Percentiles rank a stretch among this genome's conserved stretches.
Evolutionary conservation across 2,113 vertebrate species (phyloP).

Genomic region (Zingel zingel): DNA sequence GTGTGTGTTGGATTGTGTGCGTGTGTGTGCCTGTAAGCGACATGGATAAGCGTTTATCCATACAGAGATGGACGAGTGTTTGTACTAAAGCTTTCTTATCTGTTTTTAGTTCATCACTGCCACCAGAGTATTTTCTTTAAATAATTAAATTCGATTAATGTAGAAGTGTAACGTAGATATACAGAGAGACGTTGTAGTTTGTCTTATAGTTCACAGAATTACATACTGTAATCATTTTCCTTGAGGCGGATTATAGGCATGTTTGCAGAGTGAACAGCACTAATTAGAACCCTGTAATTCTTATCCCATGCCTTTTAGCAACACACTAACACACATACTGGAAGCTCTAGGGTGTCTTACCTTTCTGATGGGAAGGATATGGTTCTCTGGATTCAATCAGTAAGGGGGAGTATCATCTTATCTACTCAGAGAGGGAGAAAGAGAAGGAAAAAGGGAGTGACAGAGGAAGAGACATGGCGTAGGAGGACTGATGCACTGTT

Average conservation of each 20-base stretch:
- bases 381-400: conserved; percentile 38
- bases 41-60: conserved; percentile 27
- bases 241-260: conserved; percentile 33
- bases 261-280: conserved; percentile 40
- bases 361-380: conserved; percentile 72
- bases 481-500: conserved; percentile 16
- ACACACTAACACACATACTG: conserved; percentile 56
- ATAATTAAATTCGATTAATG: conserved; percentile 24
- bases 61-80: conserved; percentile 23
- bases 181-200: neutral
- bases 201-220: conserved; percentile 10
- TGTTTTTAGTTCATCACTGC: conserved; percentile 18
- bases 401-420: conserved; percentile 45
- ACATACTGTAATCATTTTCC: conserved; percentile 16
- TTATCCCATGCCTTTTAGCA: conserved; percentile 41
- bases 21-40: neutral
- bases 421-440: conserved; percentile 29
- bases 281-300: conserved; percentile 51
- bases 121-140: conserved; percentile 5
- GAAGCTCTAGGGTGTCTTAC: conserved; percentile 48
- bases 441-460: conserved; percentile 19
- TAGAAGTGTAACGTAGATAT: neutral
- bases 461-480: neutral
- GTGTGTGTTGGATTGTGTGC: neutral
- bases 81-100: conserved; percentile 29